Base-by-base conservation (phyloP, 2,797 vertebrate species). In the Picus viridis region DNA sequence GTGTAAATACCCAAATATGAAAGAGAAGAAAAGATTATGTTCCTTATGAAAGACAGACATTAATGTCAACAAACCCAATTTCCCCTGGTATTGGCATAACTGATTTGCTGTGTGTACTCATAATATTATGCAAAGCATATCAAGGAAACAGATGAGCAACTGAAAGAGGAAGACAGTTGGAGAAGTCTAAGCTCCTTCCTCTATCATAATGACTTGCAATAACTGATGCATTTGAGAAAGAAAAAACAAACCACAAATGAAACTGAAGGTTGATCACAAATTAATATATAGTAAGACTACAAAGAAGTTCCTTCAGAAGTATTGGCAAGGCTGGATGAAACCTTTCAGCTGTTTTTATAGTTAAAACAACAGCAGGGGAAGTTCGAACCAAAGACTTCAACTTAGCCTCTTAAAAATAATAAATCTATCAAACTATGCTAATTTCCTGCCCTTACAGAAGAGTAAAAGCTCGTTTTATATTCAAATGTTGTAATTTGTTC, bases 41-140 rank as follows among this genome's bases (percentile, higher is more conserved):
- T 86, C 26, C 62, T 64, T 53, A 76, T 27, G 27, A 76, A 91
- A 86, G 34, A 76, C 78, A 88, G 23, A 32, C 0, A 11, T 18
- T 0, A 90, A 73, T 64, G 76, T 88, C 45, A 56, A 59, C 71
- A 83, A 57, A 80, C 27, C 13, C 1, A 30, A 45, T 16, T 81
- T 86, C 24, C 41, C 18, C 51, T 65, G 49, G 6, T n/a, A 62
- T 3, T 87, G 75, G 68, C 41, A n/a, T 27, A 64, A 80, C 17
- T 29, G 8, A 79, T 73, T 79, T 68, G 45, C 63, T 64, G 12
- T 61, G 79, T 27, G 17, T 27, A 88, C 45, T 82, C 41, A 84
- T 61, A 85, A 39, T 45, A 45, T 49, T 67, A 88, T 72, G 78
- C 67, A 92, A 86, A 96, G 70, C 54, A 86, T 45, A 59, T 49